Evolutionary conservation across 2,113 vertebrate species (phyloP).

Genomic region (Tragulus kanchil): DNA sequence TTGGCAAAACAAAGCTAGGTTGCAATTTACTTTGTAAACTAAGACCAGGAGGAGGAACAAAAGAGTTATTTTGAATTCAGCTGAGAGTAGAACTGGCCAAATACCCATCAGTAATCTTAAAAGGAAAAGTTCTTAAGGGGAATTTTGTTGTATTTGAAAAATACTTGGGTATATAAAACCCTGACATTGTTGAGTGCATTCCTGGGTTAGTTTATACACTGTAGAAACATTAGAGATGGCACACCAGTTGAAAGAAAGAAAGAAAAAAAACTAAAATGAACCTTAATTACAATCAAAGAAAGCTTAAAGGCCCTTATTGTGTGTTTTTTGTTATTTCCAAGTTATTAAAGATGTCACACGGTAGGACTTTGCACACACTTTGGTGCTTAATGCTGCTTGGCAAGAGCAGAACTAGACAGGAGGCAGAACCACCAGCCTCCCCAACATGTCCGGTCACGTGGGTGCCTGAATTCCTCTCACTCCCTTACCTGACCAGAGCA

Average conservation of each 20-base stretch:
- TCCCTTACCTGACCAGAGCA: not conserved
- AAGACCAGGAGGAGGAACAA: not conserved
- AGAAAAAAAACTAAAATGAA: conserved; percentile 89
- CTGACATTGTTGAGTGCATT: conserved; percentile 58
- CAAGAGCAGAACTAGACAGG: conserved; percentile 53
- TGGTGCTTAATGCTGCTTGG: conserved; percentile 60
- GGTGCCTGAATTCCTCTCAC: not conserved
- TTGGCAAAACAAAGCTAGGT: conserved; percentile 55
- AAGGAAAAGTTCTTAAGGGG: conserved; percentile 69
- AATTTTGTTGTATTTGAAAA: conserved; percentile 57
- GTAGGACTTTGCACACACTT: conserved; percentile 63
- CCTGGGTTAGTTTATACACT: conserved; percentile 67
- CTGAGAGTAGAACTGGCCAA: not conserved
- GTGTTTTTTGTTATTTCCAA: conserved; percentile 61
- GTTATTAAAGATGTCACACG: not conserved
- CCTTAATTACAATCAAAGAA: conserved; percentile 90
- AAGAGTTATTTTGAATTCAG: not conserved
- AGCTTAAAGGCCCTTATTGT: conserved; percentile 87
- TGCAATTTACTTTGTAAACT: not conserved
- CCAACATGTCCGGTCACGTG: not conserved
- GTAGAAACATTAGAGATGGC: conserved; percentile 86
- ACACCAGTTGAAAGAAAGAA: conserved; percentile 88
- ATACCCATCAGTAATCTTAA: conserved; percentile 44
- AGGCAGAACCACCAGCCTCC: conserved; percentile 1
- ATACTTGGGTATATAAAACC: conserved; percentile 28